Evolutionary conservation across 2,888 invertebrate species (phyloP).

Genomic region (Dynastes maya): DNA sequence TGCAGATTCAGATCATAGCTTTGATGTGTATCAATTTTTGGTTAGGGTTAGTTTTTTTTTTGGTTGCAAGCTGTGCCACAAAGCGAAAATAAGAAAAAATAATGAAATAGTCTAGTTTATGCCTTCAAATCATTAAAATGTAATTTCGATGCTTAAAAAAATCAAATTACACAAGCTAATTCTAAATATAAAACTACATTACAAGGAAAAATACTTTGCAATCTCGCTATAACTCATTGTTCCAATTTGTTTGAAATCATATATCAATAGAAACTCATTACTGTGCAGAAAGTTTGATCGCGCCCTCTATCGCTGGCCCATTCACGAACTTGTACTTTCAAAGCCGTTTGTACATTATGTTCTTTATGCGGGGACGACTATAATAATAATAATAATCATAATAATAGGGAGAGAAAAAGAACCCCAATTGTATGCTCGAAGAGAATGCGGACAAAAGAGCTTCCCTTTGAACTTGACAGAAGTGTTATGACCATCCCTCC

Average conservation of each 20-base stretch:
- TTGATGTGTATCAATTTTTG: too few relatives aligned
- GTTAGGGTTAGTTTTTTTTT: too few relatives aligned
- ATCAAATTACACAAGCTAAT: too few relatives aligned
- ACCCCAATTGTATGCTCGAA: neutral
- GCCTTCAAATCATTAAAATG: too few relatives aligned
- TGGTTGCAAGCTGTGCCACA: too few relatives aligned
- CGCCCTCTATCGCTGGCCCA: neutral
- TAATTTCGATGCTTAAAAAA: too few relatives aligned
- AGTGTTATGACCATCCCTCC: neutral
- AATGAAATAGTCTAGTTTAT: too few relatives aligned
- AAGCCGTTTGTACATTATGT: constrained; percentile 12
- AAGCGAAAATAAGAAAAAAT: too few relatives aligned
- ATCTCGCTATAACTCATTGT: too few relatives aligned
- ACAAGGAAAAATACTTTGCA: too few relatives aligned
- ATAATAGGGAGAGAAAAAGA: constrained; percentile 18
- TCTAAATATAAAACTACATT: too few relatives aligned
- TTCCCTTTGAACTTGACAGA: constrained; percentile 26
- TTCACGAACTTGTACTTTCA: constrained; percentile 14
- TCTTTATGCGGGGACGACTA: constrained; percentile 9
- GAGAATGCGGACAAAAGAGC: neutral
- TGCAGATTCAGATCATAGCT: too few relatives aligned
- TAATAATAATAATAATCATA: constrained; percentile 28
- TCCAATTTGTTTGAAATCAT: neutral
- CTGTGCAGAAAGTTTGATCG: neutral
- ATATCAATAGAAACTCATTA: neutral